Evolutionary conservation across 2,113 vertebrate genomes (phyloP), one percentile per base, ranked within the genome.

Genomic region (Passer montanus): DNA sequence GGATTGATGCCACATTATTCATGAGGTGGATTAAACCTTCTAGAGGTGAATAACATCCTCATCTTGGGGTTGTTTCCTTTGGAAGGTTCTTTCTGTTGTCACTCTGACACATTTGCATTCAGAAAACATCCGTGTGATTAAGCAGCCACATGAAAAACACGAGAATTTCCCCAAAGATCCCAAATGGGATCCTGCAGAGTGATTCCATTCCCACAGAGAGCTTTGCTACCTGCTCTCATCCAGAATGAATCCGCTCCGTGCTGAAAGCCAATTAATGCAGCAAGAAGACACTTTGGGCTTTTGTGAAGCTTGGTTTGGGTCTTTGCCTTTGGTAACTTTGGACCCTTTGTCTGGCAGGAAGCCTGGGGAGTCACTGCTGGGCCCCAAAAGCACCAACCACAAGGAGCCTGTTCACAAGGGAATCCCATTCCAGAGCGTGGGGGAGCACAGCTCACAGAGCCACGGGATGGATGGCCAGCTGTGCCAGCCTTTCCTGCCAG

Each of bases 361-460:
- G 28, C 19, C 75, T 86, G 14, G 22, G 26, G 15, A 14, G 20
- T 52, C 12, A 10, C 6, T 62, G 26, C 0, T 52, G 37, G 46
- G 19, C 10, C 13, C 72, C 39, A 31, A 62, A 86, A 37, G 16
- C 31, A 52, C 7, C 4, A 9, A 37, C 7, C 43, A 59, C 20
- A 62, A 33, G 15, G 33, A 70, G 44, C 49, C 53, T n/a, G 20
- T 31, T 27, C 50, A 9, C 0, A 0, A 27, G 20, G 18, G 26
- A 41, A 84, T 27, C 19, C 22, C 15, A 59, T 27, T 2, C 44
- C 37, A 28, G 8, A 28, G 79, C 1, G 3, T 0, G 5, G 49
- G 49, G n/a, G 15, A 72, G 1, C 41, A 28, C 17, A 64, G 28
- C 4, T 43, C 62, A 56, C 6, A 31, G 67, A 44, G 7, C 21